A percentile compares a stretch with the other conserved stretches of the same genome.
These are phyloP conservation scores for Lipophrys pholis DNA, from an alignment of 2,113 vertebrate genomes.

Conservation along the genomic window DNA sequence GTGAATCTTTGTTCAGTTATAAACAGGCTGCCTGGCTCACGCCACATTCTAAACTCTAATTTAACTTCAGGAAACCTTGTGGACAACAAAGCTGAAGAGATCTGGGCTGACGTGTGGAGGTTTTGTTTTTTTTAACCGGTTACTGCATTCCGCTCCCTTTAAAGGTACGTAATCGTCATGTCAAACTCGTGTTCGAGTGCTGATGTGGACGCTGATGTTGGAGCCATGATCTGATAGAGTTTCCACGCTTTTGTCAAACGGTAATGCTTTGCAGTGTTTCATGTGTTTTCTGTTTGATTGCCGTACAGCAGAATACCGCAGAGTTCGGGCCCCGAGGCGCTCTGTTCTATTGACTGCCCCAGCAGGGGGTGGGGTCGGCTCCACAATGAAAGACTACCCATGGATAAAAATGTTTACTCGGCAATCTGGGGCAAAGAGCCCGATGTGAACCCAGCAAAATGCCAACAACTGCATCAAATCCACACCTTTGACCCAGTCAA, in stretches of 20 bases:
- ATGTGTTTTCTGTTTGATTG: conserved; percentile 57
- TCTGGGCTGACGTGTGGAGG: conserved; percentile 21
- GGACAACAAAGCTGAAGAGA: conserved; percentile 6
- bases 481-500: conserved; percentile 25
- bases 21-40: not conserved
- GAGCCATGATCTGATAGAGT: conserved; percentile 1
- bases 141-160: conserved; percentile 24
- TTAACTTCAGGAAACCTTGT: conserved; percentile 12
- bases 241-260: conserved; percentile 40
- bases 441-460: conserved; percentile 36
- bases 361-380: conserved; percentile 36
- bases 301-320: conserved; percentile 36
- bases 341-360: conserved; percentile 57
- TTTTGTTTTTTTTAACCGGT: conserved; percentile 1
- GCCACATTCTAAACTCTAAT: not conserved
- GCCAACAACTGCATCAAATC: conserved; percentile 48
- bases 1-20: not conserved
- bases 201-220: conserved; percentile 28
- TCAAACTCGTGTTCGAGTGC: conserved; percentile 16
- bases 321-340: conserved; percentile 44
- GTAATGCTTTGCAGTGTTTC: conserved; percentile 39
- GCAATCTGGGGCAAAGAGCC: conserved; percentile 27
- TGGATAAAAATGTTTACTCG: conserved; percentile 47
- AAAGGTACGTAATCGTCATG: conserved; percentile 17
- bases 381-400: conserved; percentile 46